Base-by-base conservation (phyloP, 2,888 invertebrate species). In the Melieria crassipennis region DNA sequence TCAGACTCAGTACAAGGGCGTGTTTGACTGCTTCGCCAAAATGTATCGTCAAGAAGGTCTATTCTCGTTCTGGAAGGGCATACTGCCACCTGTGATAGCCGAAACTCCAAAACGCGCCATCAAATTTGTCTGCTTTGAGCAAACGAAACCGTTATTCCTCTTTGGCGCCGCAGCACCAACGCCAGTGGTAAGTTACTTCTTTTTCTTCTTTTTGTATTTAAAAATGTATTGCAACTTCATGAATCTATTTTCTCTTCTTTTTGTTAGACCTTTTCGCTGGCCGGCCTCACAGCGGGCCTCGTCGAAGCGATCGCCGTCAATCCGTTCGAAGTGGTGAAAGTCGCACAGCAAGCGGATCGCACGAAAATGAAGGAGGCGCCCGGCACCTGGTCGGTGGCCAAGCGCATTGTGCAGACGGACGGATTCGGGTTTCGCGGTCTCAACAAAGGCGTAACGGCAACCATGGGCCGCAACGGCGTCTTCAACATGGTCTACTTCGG, bases 401-500 rank as follows among this genome's bases (percentile, higher is more conserved):
- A 91, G 75, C 89, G 93, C 78, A 97, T 98, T 70, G 88, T 96
- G 0, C 87, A 89, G 70, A 90, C 91, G 65, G 88, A 91, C 80
- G 98, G 98, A 0, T 88, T 96, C 30, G 96, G 97, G 0, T 89
- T 90, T 0, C 88, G 88, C 75, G 97, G 97, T 0, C 88, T 97
- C 0, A 94, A 95, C 82, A 95, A 94, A 86, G 98, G 97, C 2
- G 86, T 98, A 0, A 93, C 94, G 0, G 94, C 97, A 0, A 98
- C 97, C 1, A 91, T 97, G 81, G 92, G 92, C 7, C 90, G 98
- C 78, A 96, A 97, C 88, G 96, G 95, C 0, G 89, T 94, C 5
- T 98, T 97, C 85, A 98, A 98, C 85, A 94, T 94, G 91, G 90
- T 97, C 64, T 98, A 98, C 87, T 97, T 98, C 84, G 96, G 98